Percentiles rank a stretch among this genome's conserved stretches.
Evolutionary conservation across 1,140 invertebrate species (phyloP).

Genomic region (Cotesia typhae): DNA sequence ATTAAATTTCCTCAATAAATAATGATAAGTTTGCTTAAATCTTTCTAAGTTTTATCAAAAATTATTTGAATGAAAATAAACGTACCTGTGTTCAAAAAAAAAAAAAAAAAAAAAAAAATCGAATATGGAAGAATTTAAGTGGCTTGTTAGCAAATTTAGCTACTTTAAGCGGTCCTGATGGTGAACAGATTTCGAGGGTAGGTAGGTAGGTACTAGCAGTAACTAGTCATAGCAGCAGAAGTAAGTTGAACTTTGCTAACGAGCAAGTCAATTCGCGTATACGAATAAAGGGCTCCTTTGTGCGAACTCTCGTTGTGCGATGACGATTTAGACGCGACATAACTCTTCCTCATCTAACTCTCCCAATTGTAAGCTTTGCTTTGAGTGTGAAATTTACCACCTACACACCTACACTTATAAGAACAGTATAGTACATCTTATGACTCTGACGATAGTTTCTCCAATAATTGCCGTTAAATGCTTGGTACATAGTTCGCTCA

Average conservation of each 20-base stretch:
- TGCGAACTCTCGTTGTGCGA: conserved; percentile 15
- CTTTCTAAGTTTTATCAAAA: no score
- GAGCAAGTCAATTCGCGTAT: conserved; percentile 41
- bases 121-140: neutral
- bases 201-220: neutral
- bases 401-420: neutral
- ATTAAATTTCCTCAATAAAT: neutral
- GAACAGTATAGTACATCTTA: neutral
- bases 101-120: conserved; percentile 5
- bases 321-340: conserved; percentile 24
- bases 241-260: conserved; percentile 36
- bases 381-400: no score
- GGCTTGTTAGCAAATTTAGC: conserved; percentile 38
- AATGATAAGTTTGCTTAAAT: no score
- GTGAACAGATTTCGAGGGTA: conserved; percentile 34
- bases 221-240: no score
- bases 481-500: no score
- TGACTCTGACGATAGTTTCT: neutral
- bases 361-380: neutral
- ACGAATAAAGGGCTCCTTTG: conserved; percentile 36
- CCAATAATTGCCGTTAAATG: conserved; percentile 11
- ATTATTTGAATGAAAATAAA: neutral
- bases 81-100: conserved; percentile 5
- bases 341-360: conserved; percentile 8
- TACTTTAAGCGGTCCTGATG: conserved; percentile 25